These are phyloP conservation scores for Bombycilla garrulus DNA, from an alignment of 2,113 vertebrate species.

Conservation along the genomic window DNA sequence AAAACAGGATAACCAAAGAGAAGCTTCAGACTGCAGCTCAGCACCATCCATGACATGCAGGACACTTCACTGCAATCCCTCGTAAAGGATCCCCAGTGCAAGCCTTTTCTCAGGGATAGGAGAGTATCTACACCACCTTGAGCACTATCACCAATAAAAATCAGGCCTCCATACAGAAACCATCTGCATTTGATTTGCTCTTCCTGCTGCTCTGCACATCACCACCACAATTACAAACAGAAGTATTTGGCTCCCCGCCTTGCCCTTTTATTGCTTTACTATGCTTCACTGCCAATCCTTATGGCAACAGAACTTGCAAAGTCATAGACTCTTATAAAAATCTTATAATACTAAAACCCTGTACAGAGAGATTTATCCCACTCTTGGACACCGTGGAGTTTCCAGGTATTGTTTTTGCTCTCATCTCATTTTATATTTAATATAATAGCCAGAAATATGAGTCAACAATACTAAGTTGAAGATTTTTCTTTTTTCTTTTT, in stretches of 20 bases:
- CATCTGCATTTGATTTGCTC: conserved; percentile 62
- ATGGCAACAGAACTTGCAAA: conserved; percentile 68
- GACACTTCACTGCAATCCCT: neutral
- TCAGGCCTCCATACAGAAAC: neutral
- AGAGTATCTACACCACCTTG: conserved; percentile 16
- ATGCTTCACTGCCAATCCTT: conserved; percentile 60
- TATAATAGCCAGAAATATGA: conserved; percentile 67
- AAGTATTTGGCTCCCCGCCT: conserved; percentile 49
- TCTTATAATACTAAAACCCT: neutral
- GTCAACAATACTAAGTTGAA: conserved; percentile 49
- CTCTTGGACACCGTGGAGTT: neutral
- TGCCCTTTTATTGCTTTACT: conserved; percentile 66
- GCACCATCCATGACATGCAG: fast-evolving
- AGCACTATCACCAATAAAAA: conserved; percentile 24
- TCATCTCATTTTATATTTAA: conserved; percentile 46
- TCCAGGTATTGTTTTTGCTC: conserved; percentile 66
- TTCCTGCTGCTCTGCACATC: conserved; percentile 61
- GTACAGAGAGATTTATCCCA: neutral
- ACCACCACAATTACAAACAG: conserved; percentile 65
- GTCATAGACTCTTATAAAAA: conserved; percentile 56
- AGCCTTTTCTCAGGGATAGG: neutral
- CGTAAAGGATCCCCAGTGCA: neutral
- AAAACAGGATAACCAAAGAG: neutral
- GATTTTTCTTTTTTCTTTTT: neutral
- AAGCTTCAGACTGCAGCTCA: neutral